Evolutionary conservation across 2,797 vertebrate genomes (phyloP), one percentile per base, ranked within the genome.

Genomic region (Bradypus variegatus): DNA sequence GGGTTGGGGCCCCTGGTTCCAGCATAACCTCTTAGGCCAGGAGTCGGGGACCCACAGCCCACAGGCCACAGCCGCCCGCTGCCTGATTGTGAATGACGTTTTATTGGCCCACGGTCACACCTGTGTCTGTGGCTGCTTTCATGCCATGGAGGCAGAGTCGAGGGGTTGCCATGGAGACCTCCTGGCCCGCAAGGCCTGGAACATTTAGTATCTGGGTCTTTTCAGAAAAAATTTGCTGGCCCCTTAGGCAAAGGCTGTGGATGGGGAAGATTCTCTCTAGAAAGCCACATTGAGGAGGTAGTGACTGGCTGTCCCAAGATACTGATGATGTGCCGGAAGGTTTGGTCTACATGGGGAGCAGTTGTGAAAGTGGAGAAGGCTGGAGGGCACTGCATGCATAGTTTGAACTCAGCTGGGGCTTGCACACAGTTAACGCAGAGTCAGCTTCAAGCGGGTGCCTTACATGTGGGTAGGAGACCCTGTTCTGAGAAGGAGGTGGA

Each of bases 331-430:
- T 72, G 62, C 75, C 25, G 16, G 60, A 81, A 67, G 25, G 19
- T 41, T 85, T 58, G 81, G 8, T 88, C 53, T 53, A 11, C 45
- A 36, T 1, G 4, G 41, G 60, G 60, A 72, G 84, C 25, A 36
- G 53, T 65, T 84, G 41, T 31, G 50, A 89, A 89, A 73, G 67
- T 38, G 21, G 83, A 70, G 41, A 65, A 25, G 33, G 33, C 48
- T 0, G 6, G 11, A 2, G 53, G 3, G 70, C 6, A 18, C 25
- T 48, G 2, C n/a, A 3, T 31, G 65, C 16, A 18, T 19, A 19
- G 18, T 64, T 36, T 60, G 33, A 69, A 13, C 9, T 81, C 64
- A 15, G 9, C 50, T 84, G 62, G 55, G 29, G 60, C 11, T 23
- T 38, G 33, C 31, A 79, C 4, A 0, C 6, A 23, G 45, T 58